phyloP scores from a whole-genome alignment of 1,140 invertebrate species.

The Galleria mellonella region DNA sequence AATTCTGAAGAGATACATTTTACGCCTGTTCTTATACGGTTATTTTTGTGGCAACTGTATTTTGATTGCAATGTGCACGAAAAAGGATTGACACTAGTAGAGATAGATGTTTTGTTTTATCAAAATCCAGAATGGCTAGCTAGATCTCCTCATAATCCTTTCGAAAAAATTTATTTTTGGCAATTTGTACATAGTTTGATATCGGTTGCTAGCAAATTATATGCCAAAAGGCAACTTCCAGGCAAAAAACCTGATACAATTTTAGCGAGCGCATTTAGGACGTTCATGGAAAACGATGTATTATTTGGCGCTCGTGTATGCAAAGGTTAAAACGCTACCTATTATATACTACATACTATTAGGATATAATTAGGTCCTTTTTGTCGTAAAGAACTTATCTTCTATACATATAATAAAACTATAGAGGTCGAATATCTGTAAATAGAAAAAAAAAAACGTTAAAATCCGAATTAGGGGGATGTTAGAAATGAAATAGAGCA shows the following conservation, averaged over 20 bases:
- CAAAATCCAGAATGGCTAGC: constrained; percentile 61
- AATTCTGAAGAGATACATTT: constrained; percentile 45
- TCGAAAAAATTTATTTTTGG: constrained; percentile 77
- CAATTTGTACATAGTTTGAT: constrained; percentile 75
- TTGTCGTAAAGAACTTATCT: no score
- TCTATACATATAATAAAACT: no score
- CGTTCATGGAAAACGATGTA: constrained; percentile 67
- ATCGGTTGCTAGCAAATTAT: constrained; percentile 66
- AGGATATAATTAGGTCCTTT: no score
- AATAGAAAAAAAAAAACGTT: no score
- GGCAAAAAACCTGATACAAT: constrained; percentile 54
- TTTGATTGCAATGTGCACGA: constrained; percentile 70
- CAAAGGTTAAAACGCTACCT: constrained; percentile 37
- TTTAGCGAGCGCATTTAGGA: constrained; percentile 62
- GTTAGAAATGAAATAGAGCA: no score
- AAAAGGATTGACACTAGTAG: constrained; percentile 62
- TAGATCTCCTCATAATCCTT: constrained; percentile 67
- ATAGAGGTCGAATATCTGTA: no score
- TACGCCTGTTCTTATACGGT: constrained; percentile 63
- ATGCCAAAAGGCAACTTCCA: constrained; percentile 46
- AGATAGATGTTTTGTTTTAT: constrained; percentile 65
- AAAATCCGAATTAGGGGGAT: no score
- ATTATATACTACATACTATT: no score
- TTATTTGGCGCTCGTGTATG: constrained; percentile 50
- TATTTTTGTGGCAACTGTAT: constrained; percentile 77